phyloP scores from a whole-genome alignment of 2,888 invertebrate species.

The Lasioglossum zephyrum region DNA sequence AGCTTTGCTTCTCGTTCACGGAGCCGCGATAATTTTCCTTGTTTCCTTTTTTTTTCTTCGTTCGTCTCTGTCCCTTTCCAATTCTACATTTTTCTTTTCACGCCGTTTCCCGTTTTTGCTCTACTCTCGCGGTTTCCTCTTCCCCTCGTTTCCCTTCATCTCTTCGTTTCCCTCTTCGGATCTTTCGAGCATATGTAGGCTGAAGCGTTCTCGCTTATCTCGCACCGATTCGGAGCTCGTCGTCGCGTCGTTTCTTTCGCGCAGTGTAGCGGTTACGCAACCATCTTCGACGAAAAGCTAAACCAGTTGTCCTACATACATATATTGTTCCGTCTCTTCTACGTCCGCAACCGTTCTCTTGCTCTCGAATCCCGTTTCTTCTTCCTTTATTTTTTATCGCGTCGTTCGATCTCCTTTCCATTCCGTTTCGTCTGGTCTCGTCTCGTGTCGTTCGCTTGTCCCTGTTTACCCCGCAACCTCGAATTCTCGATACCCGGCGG shows the following conservation, averaged over 20 bases:
- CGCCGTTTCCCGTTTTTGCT: too few species aligned
- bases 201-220: slow-evolving; percentile 6
- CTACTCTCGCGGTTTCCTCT: not conserved
- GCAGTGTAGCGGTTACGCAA: slow-evolving; percentile 37
- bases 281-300: slow-evolving; percentile 31
- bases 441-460: not conserved
- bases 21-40: slow-evolving; percentile 21
- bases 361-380: not conserved
- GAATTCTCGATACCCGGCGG: not conserved
- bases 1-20: slow-evolving; percentile 24
- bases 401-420: not conserved
- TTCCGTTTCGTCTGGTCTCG: not conserved
- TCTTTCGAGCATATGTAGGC: not conserved
- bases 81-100: too few species aligned
- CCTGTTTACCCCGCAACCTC: not conserved
- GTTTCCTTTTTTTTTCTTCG: not conserved
- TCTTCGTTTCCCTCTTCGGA: not conserved
- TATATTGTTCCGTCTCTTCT: slow-evolving; percentile 5
- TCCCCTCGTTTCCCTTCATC: not conserved
- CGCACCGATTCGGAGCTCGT: slow-evolving; percentile 8
- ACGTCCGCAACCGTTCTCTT: not conserved
- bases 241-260: slow-evolving; percentile 26
- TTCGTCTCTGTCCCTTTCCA: not conserved
- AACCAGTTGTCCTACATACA: slow-evolving; percentile 29
- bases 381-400: not conserved